Evolutionary conservation across 2,888 invertebrate species (phyloP), one percentile per base, ranked within the genome.

Genomic region (Glyphotaelius pellucidus): DNA sequence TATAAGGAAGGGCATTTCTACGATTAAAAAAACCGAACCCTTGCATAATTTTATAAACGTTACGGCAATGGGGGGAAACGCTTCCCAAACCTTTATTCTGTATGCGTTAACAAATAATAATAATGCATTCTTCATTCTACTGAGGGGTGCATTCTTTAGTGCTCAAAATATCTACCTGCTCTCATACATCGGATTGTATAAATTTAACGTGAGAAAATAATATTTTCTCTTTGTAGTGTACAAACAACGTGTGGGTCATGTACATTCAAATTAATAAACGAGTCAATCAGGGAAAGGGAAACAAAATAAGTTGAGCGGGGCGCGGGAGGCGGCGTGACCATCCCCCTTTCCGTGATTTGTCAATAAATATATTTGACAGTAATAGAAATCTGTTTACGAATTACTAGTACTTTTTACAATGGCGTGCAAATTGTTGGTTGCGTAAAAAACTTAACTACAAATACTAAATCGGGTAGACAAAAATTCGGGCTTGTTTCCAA

Each of bases 81-180:
- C 11, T 83, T 84, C 83, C 90, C 67, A 52, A 90, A 47, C 81
- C 90, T 90, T 81, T 90, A 38, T 84, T 52, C 30, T 52, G 32
- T 12, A n/a, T 90, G 83, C 83, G 32, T 52, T 47, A 32, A 89
- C 47, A 86, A 86, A 86, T 79, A 89, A 35, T 79, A 88, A 88
- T 25, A 84, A 38, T 83, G 83, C 83, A 90, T 32, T 31, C 42
- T 25, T 79, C 52, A 90, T 52, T 83, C 4, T 14, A 38, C 30
- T 42, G 84, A 83, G 52, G 90, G 90, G 38, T 90, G 90, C 90
- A 67, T 88, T 88, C 38, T 86, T 38, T 35, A 35, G 31, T 30
- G 83, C 9, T 38, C 85, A 86, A 86, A 67, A 88, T 79, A 88
- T 35, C 52, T 88, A 88, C 88, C 88, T 88, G 88, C 52, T 31